phyloP scores from a whole-genome alignment of 2,113 vertebrate genomes.

The Phrynosoma blainvillii region DNA sequence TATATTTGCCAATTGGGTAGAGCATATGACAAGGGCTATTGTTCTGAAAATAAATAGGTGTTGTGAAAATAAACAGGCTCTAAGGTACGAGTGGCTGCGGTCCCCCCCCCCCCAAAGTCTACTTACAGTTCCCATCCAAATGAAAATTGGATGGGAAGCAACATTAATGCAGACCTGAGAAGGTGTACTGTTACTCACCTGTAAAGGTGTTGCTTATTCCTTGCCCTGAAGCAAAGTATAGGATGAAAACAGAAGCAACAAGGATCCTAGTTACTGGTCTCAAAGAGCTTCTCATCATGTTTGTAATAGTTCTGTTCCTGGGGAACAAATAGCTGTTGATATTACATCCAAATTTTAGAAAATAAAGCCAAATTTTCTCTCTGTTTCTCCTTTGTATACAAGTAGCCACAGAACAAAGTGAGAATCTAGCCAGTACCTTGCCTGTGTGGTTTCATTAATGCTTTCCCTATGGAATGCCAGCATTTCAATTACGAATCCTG shows the following conservation, averaged over 20 bases:
- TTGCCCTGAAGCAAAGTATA: constrained; percentile 23
- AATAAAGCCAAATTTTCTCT: not conserved
- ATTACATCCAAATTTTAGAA: constrained; percentile 1
- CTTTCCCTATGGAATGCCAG: constrained; percentile 5
- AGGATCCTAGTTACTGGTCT: constrained; percentile 11
- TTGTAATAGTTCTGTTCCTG: not conserved
- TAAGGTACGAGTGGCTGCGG: not conserved
- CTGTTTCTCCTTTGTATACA: constrained; percentile 31
- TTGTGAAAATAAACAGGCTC: not conserved
- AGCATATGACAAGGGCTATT: not conserved
- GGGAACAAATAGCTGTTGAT: not conserved
- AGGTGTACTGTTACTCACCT: constrained; percentile 57
- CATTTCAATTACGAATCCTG: not conserved
- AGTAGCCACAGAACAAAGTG: constrained; percentile 55
- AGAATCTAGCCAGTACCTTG: constrained; percentile 33
- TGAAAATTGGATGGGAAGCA: not conserved
- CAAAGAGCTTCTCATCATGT: not conserved
- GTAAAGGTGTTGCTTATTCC: constrained; percentile 56
- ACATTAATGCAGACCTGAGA: not conserved
- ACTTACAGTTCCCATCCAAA: not conserved
- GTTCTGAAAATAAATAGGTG: not conserved
- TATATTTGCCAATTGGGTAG: not conserved
- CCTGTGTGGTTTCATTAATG: accelerated
- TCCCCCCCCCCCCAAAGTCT: too few relatives aligned
- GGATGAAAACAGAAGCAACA: constrained; percentile 41